These are phyloP conservation scores for Nemotelus nigrinus DNA, from an alignment of 2,888 invertebrate species.

Conservation along the genomic window DNA sequence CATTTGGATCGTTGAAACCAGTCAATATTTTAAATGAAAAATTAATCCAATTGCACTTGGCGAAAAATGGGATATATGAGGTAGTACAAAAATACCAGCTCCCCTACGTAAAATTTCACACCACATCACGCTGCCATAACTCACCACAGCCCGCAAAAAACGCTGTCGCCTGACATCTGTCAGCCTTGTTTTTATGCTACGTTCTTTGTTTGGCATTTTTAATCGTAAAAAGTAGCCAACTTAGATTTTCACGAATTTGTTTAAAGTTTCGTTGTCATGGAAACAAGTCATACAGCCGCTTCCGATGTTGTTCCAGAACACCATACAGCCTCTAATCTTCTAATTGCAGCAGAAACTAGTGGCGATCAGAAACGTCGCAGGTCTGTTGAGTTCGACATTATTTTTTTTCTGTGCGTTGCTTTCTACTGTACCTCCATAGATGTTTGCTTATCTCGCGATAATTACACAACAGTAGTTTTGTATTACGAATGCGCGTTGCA, in stretches of 20 bases:
- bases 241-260: slow-evolving; percentile 9
- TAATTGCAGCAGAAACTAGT: slow-evolving; percentile 52
- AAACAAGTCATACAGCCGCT: slow-evolving; percentile 33
- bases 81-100: too few relatives aligned
- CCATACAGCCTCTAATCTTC: slow-evolving; percentile 46
- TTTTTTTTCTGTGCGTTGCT: neutral
- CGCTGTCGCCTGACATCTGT: slow-evolving; percentile 8
- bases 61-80: too few relatives aligned
- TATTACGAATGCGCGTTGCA: slow-evolving; percentile 25
- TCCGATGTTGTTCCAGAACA: slow-evolving; percentile 20
- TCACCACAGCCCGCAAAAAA: neutral
- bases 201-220: slow-evolving; percentile 41
- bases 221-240: slow-evolving; percentile 26
- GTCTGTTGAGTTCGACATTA: slow-evolving; percentile 51
- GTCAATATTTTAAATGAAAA: too few relatives aligned
- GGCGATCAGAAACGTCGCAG: slow-evolving; percentile 59
- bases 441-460: slow-evolving; percentile 1
- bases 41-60: too few relatives aligned
- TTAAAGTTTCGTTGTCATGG: slow-evolving; percentile 40
- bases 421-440: neutral
- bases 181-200: slow-evolving; percentile 19
- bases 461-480: slow-evolving; percentile 34
- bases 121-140: too few relatives aligned
- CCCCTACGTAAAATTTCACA: too few relatives aligned
- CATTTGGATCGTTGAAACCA: too few relatives aligned